Evolutionary conservation across 2,888 invertebrate species (phyloP).

Genomic region (Quadriops clusia): DNA sequence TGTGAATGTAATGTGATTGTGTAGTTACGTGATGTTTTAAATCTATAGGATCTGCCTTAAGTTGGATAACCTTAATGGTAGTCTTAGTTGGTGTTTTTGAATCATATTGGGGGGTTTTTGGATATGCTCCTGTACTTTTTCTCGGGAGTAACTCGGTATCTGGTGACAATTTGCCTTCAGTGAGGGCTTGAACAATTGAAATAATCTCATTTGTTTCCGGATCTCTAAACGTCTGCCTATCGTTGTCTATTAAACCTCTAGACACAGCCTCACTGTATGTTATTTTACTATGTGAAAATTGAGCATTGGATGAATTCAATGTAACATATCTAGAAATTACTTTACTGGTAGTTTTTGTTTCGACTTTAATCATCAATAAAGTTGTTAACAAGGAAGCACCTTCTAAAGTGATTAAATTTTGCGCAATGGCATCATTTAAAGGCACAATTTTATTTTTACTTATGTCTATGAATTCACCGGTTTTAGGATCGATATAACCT

Average conservation of each 20-base stretch:
- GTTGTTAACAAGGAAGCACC: conserved; percentile 79
- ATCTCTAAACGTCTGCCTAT: conserved; percentile 62
- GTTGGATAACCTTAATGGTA: conserved; percentile 18
- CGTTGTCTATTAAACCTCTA: conserved; percentile 69
- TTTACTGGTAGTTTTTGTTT: conserved; percentile 76
- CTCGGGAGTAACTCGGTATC: conserved; percentile 33
- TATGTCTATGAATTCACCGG: conserved; percentile 73
- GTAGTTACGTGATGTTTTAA: conserved; percentile 5
- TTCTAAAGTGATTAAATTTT: conserved; percentile 73
- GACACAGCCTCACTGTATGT: conserved; percentile 69
- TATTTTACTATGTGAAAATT: conserved; percentile 43
- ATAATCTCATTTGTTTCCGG: conserved; percentile 60
- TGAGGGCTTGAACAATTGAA: conserved; percentile 65
- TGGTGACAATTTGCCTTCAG: conserved; percentile 57
- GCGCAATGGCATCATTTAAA: conserved; percentile 74
- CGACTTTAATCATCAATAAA: conserved; percentile 75
- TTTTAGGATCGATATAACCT: conserved; percentile 76
- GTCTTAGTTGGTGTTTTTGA: conserved; percentile 21
- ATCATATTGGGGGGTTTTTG: conserved; percentile 20
- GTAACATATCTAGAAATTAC: conserved; percentile 74
- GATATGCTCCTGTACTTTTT: conserved; percentile 18
- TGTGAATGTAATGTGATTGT: no score
- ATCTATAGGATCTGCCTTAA: conserved; percentile 9
- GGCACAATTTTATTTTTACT: conserved; percentile 60
- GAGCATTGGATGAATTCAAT: conserved; percentile 51